Percentiles rank a stretch among this genome's conserved stretches.
These are phyloP conservation scores for Pica pica DNA, from an alignment of 2,113 vertebrate genomes.

Conservation along the genomic window DNA sequence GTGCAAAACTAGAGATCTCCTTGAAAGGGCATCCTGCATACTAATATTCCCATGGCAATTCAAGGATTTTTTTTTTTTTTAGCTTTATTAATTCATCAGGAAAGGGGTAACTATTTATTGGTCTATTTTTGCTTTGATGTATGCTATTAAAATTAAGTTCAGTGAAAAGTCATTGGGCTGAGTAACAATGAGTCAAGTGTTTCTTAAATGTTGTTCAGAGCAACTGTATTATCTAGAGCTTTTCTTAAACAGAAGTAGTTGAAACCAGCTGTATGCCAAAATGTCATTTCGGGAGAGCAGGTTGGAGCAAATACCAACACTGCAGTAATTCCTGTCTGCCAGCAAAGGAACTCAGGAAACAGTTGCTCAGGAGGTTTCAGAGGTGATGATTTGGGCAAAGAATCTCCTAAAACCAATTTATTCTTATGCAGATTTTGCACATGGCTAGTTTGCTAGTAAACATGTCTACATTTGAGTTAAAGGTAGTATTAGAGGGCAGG, in stretches of 20 bases:
- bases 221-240: background rate
- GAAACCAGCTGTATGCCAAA: background rate
- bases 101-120: background rate
- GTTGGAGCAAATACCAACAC: background rate
- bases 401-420: background rate
- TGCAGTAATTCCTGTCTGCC: background rate
- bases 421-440: background rate
- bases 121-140: background rate
- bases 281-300: background rate
- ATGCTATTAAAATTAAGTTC: constrained; percentile 1
- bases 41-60: background rate
- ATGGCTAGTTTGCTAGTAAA: background rate
- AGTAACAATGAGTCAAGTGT: background rate
- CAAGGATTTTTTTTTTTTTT: background rate
- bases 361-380: background rate
- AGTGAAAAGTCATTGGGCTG: background rate
- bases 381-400: background rate
- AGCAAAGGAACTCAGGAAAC: background rate
- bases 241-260: background rate
- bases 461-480: background rate
- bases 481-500: background rate
- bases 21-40: constrained; percentile 3
- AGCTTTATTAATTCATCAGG: constrained; percentile 10
- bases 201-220: constrained; percentile 2
- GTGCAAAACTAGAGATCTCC: background rate